Base-by-base conservation (phyloP, 2,888 invertebrate genomes). In the Clanis bilineata region DNA sequence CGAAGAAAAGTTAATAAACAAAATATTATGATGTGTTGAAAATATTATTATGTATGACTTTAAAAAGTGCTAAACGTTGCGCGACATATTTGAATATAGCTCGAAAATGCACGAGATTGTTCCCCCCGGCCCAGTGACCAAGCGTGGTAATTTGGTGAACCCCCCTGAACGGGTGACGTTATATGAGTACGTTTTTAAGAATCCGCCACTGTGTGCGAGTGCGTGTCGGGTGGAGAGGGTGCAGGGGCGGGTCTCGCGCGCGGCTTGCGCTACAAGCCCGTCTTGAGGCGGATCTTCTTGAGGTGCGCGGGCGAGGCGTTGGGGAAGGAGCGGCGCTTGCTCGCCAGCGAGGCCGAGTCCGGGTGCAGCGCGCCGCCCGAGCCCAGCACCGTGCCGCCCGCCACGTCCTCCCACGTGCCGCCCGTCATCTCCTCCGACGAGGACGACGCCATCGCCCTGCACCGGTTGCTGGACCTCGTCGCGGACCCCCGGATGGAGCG, bases 271-370 rank as follows among this genome's bases (percentile, higher is more conserved):
- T 90, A 90, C 79, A 86, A 76, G 70, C 71, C 84, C 5, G 86
- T 80, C 74, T 91, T 91, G 54, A 91, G 80, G 59, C 91, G 79
- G 69, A 90, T 88, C 80, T 91, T 91, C 73, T 91, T 91, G 63
- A 91, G 86, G 61, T 74, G 86, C 59, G 83, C 66, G 21, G 90
- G 84, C 54, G 85, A 67, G 0, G 83, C 77, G 66, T 72, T 76
- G 38, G 83, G 82, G 74, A 80, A 83, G 1, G 84, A 72, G 23
- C 90, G 76, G 3, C 89, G 83, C 67, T 85, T 85, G 59, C 72
- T 77, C 9, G 76, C 67, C 60, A 71, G 36, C 23, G 72, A 41
- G 22, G 71, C 62, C 15, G 70, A 59, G 56, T 65, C 65, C 32
- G 67, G 57, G 56, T 63, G 64, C 57, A 64, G 32, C 21, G 58